Conservation (phyloP, 1,140 invertebrate species). For the Hirudo medicinalis region DNA sequence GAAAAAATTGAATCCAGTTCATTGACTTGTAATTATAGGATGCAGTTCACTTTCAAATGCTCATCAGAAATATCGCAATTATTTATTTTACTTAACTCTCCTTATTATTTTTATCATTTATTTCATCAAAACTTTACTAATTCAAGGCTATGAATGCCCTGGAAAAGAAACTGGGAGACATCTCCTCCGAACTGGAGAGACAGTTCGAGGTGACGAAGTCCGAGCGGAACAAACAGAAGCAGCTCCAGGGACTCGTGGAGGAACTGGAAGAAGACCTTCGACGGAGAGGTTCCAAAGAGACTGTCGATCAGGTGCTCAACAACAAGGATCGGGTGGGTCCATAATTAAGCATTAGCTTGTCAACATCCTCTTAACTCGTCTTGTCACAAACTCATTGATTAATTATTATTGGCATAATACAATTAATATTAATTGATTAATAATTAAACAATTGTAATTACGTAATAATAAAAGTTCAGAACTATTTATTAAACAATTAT, state of each 20-base stretch:
- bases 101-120: too few relatives aligned
- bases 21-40: not conserved
- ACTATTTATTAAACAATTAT: too few relatives aligned
- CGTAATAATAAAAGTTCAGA: too few relatives aligned
- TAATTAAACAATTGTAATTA: too few relatives aligned
- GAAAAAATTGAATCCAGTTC: conserved; percentile 4
- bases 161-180: conserved; percentile 33
- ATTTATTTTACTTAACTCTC: too few relatives aligned
- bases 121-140: not conserved
- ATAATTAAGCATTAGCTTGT: too few relatives aligned
- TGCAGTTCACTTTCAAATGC: too few relatives aligned
- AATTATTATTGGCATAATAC: too few relatives aligned
- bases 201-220: conserved; percentile 33
- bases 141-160: conserved; percentile 31
- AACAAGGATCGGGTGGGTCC: not conserved
- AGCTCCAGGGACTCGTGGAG: conserved; percentile 29
- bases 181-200: conserved; percentile 35
- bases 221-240: conserved; percentile 29
- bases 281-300: conserved; percentile 26
- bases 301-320: not conserved
- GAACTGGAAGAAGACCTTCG: conserved; percentile 32
- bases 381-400: too few relatives aligned
- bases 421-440: too few relatives aligned
- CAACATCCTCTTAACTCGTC: too few relatives aligned
- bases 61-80: too few relatives aligned